Evolutionary conservation across 2,888 invertebrate genomes (phyloP).

Genomic region (Monochamus alternatus): DNA sequence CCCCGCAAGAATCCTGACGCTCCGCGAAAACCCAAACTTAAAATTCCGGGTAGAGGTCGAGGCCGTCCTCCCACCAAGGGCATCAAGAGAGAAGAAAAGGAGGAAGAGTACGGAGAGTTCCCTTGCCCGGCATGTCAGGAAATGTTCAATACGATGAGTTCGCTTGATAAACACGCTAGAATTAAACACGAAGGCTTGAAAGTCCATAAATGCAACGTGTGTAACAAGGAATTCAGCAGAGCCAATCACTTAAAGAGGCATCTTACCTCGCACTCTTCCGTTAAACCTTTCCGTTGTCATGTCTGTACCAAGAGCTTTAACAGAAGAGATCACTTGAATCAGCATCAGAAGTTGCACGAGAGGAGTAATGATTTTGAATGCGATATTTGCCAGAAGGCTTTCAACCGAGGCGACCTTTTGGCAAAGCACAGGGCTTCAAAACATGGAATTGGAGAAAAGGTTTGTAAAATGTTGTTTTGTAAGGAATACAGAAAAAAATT

Average conservation of each 20-base stretch:
- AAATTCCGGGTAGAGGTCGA: slow-evolving; percentile 49
- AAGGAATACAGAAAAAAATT: slow-evolving; percentile 16
- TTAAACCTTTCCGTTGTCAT: slow-evolving; percentile 68
- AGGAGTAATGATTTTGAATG: slow-evolving; percentile 68
- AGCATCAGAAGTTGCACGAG: slow-evolving; percentile 65
- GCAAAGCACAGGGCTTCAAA: slow-evolving; percentile 71
- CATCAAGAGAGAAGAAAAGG: slow-evolving; percentile 58
- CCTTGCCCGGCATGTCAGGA: slow-evolving; percentile 63
- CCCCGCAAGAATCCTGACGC: slow-evolving; percentile 63
- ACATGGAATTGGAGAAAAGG: slow-evolving; percentile 67
- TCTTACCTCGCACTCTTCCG: slow-evolving; percentile 69
- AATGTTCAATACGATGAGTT: slow-evolving; percentile 62
- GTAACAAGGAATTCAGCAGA: slow-evolving; percentile 71
- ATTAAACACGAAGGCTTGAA: slow-evolving; percentile 61
- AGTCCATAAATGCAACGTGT: slow-evolving; percentile 68
- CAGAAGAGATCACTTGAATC: slow-evolving; percentile 65
- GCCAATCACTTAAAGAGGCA: slow-evolving; percentile 72
- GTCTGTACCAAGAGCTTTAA: slow-evolving; percentile 70
- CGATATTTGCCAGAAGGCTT: slow-evolving; percentile 72
- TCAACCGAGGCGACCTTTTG: slow-evolving; percentile 72
- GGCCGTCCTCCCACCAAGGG: slow-evolving; percentile 58
- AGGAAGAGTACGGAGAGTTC: slow-evolving; percentile 62
- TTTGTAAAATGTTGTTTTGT: slow-evolving; percentile 33
- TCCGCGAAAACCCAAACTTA: slow-evolving; percentile 46
- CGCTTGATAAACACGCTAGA: slow-evolving; percentile 64